phyloP scores from a whole-genome alignment of 1,140 invertebrate species.

The Carcinoscorpius rotundicauda region DNA sequence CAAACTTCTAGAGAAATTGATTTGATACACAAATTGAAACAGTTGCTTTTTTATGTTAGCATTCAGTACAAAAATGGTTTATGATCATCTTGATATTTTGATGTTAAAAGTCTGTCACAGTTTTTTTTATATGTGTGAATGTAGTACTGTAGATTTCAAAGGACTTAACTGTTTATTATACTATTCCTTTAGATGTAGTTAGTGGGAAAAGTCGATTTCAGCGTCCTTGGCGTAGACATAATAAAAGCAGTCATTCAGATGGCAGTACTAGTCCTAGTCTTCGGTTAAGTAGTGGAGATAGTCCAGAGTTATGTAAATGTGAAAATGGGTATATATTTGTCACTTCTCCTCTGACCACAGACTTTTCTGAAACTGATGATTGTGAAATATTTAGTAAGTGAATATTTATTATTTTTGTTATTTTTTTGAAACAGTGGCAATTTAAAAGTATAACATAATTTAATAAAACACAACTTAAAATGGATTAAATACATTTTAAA shows the following conservation, averaged over 20 bases:
- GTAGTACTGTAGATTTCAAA: background rate
- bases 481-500: too few species aligned
- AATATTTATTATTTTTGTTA: too few species aligned
- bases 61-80: background rate
- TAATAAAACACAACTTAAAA: too few species aligned
- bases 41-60: background rate
- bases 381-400: too few species aligned
- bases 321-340: slow-evolving; percentile 17
- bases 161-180: background rate
- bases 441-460: too few species aligned
- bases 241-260: slow-evolving; percentile 17
- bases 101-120: background rate
- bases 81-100: background rate
- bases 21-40: too few species aligned
- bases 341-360: too few species aligned
- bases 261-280: slow-evolving; percentile 10
- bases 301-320: slow-evolving; percentile 11
- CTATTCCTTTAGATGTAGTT: slow-evolving; percentile 7
- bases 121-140: background rate
- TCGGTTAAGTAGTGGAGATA: slow-evolving; percentile 1
- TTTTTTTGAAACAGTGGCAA: too few species aligned
- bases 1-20: too few species aligned
- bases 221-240: slow-evolving; percentile 12
- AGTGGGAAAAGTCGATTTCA: slow-evolving; percentile 9
- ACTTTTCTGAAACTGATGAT: too few species aligned